A percentile compares a stretch with the other conserved stretches of the same genome.
Evolutionary conservation across 2,797 vertebrate species (phyloP).

Genomic region (Galaxias olidus): DNA sequence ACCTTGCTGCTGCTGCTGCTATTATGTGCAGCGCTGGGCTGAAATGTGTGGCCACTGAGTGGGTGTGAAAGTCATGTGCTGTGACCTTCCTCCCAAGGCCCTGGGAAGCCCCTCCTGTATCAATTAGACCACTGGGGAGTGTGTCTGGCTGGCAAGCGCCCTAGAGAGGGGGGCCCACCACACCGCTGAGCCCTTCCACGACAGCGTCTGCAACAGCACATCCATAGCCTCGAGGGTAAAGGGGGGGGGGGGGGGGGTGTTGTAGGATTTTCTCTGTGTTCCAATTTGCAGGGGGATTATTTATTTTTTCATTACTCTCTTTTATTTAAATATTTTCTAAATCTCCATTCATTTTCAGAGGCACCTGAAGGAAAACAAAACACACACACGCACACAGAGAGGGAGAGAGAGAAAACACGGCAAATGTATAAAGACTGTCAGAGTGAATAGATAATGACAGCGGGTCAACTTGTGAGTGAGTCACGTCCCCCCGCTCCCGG

Average conservation of each 20-base stretch:
- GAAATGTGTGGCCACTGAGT: not conserved
- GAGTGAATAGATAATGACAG: constrained; percentile 63
- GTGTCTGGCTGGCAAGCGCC: constrained; percentile 40
- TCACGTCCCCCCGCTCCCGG: constrained; percentile 48
- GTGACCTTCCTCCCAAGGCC: constrained; percentile 47
- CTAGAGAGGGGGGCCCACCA: constrained; percentile 30
- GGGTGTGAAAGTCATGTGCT: constrained; percentile 17
- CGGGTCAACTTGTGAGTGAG: constrained; percentile 67
- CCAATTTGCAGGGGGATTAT: constrained; percentile 69
- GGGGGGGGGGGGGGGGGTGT: constrained; percentile 28
- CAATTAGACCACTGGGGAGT: constrained; percentile 51
- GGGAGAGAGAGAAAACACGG: constrained; percentile 36
- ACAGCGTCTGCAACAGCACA: constrained; percentile 48
- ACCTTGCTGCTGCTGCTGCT: not conserved
- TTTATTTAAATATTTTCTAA: constrained; percentile 60
- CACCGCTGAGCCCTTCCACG: constrained; percentile 46
- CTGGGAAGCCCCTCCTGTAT: constrained; percentile 40
- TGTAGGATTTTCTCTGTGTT: constrained; percentile 62
- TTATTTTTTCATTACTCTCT: constrained; percentile 53
- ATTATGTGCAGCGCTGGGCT: not conserved
- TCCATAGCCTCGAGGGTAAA: not conserved
- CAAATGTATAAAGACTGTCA: constrained; percentile 57
- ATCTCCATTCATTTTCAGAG: constrained; percentile 61
- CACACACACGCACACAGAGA: constrained; percentile 45
- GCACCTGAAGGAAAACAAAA: constrained; percentile 49